Evolutionary conservation across 2,113 vertebrate species (phyloP).

Genomic region (Aramus guarauna): DNA sequence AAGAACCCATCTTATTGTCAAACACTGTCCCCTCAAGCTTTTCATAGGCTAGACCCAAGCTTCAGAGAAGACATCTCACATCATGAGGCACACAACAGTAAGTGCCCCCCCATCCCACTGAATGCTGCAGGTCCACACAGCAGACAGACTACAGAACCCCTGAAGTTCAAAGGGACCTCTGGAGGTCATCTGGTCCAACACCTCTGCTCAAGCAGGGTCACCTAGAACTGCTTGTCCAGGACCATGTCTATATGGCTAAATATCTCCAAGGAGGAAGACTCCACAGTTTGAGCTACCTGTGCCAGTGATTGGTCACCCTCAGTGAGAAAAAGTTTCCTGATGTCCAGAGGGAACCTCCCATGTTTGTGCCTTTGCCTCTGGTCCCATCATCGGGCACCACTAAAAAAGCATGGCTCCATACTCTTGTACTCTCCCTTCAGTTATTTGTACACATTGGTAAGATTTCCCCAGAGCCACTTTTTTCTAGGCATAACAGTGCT

Average conservation of each 20-base stretch:
- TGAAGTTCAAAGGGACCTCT: neutral
- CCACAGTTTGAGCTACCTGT: neutral
- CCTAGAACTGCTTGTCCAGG: neutral
- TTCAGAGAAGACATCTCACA: neutral
- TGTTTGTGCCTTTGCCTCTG: neutral
- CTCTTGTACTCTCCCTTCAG: neutral
- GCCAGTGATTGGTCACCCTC: neutral
- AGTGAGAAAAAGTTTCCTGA: neutral
- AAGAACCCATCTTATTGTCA: neutral
- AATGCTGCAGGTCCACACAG: neutral
- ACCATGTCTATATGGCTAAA: accelerated
- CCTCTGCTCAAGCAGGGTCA: neutral
- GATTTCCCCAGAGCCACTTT: neutral
- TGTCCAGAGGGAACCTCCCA: neutral
- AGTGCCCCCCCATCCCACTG: neutral
- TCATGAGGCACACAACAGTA: neutral
- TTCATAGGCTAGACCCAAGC: neutral
- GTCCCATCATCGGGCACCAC: too few species aligned
- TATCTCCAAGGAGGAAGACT: neutral
- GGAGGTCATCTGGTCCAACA: neutral
- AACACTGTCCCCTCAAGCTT: neutral
- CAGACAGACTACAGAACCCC: neutral
- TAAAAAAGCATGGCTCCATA: neutral
- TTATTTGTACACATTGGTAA: too few species aligned
- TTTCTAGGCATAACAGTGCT: neutral